A percentile compares a stretch with the other conserved stretches of the same genome.
These are phyloP conservation scores for Didymodactylos carnosus DNA, from an alignment of 2,888 invertebrate genomes.

Conservation along the genomic window DNA sequence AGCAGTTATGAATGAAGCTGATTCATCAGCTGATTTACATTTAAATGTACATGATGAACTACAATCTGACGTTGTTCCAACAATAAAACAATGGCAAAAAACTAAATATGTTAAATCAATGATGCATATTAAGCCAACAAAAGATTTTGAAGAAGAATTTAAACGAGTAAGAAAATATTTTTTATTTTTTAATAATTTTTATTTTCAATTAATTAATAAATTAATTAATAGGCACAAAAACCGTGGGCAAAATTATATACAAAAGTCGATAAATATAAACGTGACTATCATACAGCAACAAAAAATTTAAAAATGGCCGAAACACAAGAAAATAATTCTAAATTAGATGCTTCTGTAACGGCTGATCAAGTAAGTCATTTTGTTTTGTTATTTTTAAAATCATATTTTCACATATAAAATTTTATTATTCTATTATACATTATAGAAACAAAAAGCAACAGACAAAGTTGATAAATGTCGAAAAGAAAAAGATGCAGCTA, in stretches of 20 bases:
- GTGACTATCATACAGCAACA: conserved; percentile 88
- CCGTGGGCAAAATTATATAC: conserved; percentile 87
- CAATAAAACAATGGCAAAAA: conserved; percentile 55
- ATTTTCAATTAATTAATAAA: background rate
- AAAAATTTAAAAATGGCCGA: conserved; percentile 84
- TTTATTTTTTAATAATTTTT: too few relatives aligned
- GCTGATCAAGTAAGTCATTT: conserved; percentile 50
- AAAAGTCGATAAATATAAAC: conserved; percentile 77
- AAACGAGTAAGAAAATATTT: conserved; percentile 1
- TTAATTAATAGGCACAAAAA: conserved; percentile 55
- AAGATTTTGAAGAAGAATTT: conserved; percentile 94
- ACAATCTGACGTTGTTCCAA: conserved; percentile 19
- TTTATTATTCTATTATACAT: too few relatives aligned
- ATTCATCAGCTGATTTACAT: conserved; percentile 73
- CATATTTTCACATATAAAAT: too few relatives aligned
- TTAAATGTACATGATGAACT: conserved; percentile 38
- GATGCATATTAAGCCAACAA: conserved; percentile 62
- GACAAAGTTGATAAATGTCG: conserved; percentile 10
- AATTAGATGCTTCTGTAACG: conserved; percentile 75
- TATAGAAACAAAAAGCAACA: background rate
- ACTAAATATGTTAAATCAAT: conserved; percentile 81
- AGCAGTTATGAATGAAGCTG: conserved; percentile 75
- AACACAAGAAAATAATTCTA: conserved; percentile 85
- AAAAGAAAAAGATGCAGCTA: conserved; percentile 7
- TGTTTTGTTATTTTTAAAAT: background rate